Base-by-base conservation (phyloP, 2,888 invertebrate species). In the Argynnis bischoffii region DNA sequence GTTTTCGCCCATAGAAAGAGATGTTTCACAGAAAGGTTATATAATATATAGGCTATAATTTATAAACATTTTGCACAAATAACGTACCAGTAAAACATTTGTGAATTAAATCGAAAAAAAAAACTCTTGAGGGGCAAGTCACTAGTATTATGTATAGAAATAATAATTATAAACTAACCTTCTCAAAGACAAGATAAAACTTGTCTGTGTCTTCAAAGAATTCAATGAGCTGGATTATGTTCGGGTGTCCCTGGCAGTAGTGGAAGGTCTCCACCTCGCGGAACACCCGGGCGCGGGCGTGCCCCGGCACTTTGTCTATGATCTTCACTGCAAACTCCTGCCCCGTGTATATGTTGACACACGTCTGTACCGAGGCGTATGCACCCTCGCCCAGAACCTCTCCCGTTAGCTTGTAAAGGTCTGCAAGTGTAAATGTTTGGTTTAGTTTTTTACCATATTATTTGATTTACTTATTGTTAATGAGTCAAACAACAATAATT, bases 201-300 rank as follows among this genome's bases (percentile, higher is more conserved):
- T 96, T 96, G 91, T 97, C 97, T 82, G 98, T 97, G 93, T 99
- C 99, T 93, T 99, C 99, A 90, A 98, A 98, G 94, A 97, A 98
- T 90, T 99, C 99, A 81, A 98, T 96, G 89, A 99, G 95, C 93
- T 99, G 98, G 87, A 99, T 97, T 91, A 99, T 99, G 90, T 99
- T 98, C 72, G 97, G 97, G 93, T 99, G 99, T 78, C 98, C 98
- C 92, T 98, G 97, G 93, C 99, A 99, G 93, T 99, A 97, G 93
- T 99, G 98, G 95, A 99, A 99, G 76, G 98, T 99, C 94, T 99
- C 99, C 83, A 99, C 99, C 93, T 99, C 99, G 80, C 98, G 97
- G 94, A 99, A 98, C 80, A 99, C 98, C 84, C 99, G 95, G 82
- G 96, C 97, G 79, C 99, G 95, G 81, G 98, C 98, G 93, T 98